These are phyloP conservation scores for Schrankia costaestrigalis DNA, from an alignment of 2,888 invertebrate species.

Conservation along the genomic window DNA sequence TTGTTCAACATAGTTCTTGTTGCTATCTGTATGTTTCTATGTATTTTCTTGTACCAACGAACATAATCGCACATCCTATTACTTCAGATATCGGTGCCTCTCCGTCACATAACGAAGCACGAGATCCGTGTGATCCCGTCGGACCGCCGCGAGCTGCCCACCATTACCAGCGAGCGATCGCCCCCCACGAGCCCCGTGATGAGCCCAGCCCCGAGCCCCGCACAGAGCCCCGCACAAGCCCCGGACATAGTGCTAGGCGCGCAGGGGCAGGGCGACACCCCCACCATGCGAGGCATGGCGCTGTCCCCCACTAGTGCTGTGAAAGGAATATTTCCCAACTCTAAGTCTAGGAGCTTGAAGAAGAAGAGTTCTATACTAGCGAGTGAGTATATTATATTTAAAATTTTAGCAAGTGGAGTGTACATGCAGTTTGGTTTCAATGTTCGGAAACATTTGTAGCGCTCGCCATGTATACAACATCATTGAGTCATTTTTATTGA, in stretches of 20 bases:
- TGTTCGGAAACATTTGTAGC: no score
- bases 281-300: slow-evolving; percentile 23
- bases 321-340: slow-evolving; percentile 78
- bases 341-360: slow-evolving; percentile 83
- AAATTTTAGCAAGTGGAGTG: background rate
- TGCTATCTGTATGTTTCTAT: no score
- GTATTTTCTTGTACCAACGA: no score
- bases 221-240: slow-evolving; percentile 9
- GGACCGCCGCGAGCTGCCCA: slow-evolving; percentile 50
- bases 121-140: slow-evolving; percentile 59
- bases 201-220: slow-evolving; percentile 8
- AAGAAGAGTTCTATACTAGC: slow-evolving; percentile 88
- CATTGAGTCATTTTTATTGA: no score
- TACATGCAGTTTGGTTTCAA: no score
- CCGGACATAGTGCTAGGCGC: slow-evolving; percentile 23
- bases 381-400: slow-evolving; percentile 75
- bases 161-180: slow-evolving; percentile 53
- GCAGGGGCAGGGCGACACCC: slow-evolving; percentile 21
- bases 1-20: no score
- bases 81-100: slow-evolving; percentile 52
- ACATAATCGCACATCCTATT: no score
- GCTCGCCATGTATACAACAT: no score
- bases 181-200: slow-evolving; percentile 13
- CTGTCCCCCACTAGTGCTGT: slow-evolving; percentile 74
- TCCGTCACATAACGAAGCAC: slow-evolving; percentile 62